Conservation (phyloP, 2,888 invertebrate species). For the Pollenia angustigena region DNA sequence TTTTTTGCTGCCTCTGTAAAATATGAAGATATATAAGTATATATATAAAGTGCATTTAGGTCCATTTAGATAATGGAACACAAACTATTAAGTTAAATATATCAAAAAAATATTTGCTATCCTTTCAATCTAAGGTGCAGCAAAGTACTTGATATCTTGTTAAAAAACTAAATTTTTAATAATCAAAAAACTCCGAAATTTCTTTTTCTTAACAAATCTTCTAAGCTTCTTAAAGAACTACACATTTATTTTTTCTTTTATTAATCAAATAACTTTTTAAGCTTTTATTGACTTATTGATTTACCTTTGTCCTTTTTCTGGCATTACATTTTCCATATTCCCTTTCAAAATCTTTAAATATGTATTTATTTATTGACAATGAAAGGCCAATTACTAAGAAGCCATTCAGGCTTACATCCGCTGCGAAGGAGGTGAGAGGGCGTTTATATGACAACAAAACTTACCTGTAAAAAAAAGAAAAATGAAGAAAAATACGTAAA, state of each 20-base stretch:
- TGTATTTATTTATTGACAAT: not conserved
- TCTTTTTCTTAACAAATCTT: not conserved
- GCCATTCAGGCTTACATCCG: not conserved
- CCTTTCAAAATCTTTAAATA: no score
- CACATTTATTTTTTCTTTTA: not conserved
- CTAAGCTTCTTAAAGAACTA: no score
- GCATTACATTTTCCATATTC: not conserved
- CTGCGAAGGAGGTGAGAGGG: not conserved
- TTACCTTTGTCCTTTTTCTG: not conserved
- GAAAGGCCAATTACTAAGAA: slow-evolving; percentile 12
- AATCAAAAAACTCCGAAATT: not conserved
- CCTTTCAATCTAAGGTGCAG: no score
- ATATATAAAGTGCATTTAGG: no score
- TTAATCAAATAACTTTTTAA: slow-evolving; percentile 6
- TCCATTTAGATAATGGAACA: no score
- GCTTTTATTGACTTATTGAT: not conserved
- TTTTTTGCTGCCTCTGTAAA: no score
- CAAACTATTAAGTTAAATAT: no score
- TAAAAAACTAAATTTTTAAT: no score
- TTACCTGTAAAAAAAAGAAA: not conserved
- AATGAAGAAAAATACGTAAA: not conserved
- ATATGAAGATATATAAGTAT: no score
- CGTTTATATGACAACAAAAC: slow-evolving; percentile 2
- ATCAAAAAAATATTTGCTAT: no score
- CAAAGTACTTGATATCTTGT: no score